phyloP scores from a whole-genome alignment of 1,140 invertebrate genomes.

The Orchestia grillus region DNA sequence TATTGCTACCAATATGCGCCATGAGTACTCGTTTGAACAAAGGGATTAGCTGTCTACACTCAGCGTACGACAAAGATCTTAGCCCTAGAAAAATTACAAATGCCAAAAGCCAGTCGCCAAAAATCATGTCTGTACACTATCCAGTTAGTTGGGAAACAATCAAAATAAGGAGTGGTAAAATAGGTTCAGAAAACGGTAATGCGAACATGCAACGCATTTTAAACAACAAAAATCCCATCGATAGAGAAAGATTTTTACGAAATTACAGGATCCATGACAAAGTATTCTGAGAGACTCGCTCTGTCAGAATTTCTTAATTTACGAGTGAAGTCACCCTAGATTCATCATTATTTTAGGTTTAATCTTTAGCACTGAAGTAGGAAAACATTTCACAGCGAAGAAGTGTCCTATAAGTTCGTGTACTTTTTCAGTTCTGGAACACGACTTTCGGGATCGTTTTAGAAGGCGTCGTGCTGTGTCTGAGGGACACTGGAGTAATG shows the following conservation, averaged over 20 bases:
- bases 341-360: background rate
- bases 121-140: background rate
- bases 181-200: background rate
- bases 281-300: background rate
- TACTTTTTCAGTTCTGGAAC: too few species aligned
- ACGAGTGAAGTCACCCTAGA: background rate
- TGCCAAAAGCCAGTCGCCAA: background rate
- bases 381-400: background rate
- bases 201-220: background rate
- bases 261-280: background rate
- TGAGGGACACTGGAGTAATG: too few species aligned
- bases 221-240: background rate
- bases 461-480: too few species aligned
- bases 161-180: background rate
- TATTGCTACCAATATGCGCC: background rate
- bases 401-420: too few species aligned
- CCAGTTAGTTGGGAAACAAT: background rate
- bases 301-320: background rate
- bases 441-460: too few species aligned
- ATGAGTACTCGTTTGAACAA: background rate
- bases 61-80: background rate
- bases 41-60: background rate
- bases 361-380: background rate
- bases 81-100: background rate
- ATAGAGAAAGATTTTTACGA: background rate